These are phyloP conservation scores for Ooceraea biroi DNA, from an alignment of 1,140 invertebrate genomes.

Conservation along the genomic window DNA sequence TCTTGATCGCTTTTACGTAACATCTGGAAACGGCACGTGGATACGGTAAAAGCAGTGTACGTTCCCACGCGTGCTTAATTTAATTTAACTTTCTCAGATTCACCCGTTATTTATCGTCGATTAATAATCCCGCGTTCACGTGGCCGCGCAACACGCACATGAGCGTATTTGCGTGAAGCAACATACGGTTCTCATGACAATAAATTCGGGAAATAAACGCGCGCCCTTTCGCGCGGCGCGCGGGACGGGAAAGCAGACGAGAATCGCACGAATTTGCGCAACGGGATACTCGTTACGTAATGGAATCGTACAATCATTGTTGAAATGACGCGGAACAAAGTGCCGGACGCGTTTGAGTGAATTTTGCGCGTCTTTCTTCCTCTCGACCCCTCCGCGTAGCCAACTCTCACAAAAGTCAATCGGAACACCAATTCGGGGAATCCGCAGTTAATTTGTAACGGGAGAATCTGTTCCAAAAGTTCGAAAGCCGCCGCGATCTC, in stretches of 20 bases:
- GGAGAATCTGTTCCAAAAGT: constrained; percentile 36
- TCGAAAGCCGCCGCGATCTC: background rate
- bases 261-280: constrained; percentile 28
- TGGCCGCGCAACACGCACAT: too few relatives aligned
- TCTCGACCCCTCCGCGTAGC: background rate
- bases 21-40: too few relatives aligned
- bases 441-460: constrained; percentile 57
- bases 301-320: constrained; percentile 34
- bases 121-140: too few relatives aligned
- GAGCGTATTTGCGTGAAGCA: too few relatives aligned
- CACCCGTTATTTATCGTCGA: too few relatives aligned
- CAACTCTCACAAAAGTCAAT: constrained; percentile 31
- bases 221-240: too few relatives aligned
- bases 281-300: constrained; percentile 21
- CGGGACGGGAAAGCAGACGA: background rate
- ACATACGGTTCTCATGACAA: too few relatives aligned
- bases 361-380: constrained; percentile 7
- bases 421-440: constrained; percentile 2
- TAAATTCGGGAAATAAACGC: too few relatives aligned
- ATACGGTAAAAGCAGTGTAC: too few relatives aligned
- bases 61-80: too few relatives aligned
- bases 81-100: too few relatives aligned
- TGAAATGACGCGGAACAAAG: constrained; percentile 46
- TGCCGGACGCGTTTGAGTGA: constrained; percentile 4
- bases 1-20: too few relatives aligned